Evolutionary conservation across 2,888 invertebrate genomes (phyloP), one percentile per base, ranked within the genome.

Genomic region (Cyclophora punctaria): DNA sequence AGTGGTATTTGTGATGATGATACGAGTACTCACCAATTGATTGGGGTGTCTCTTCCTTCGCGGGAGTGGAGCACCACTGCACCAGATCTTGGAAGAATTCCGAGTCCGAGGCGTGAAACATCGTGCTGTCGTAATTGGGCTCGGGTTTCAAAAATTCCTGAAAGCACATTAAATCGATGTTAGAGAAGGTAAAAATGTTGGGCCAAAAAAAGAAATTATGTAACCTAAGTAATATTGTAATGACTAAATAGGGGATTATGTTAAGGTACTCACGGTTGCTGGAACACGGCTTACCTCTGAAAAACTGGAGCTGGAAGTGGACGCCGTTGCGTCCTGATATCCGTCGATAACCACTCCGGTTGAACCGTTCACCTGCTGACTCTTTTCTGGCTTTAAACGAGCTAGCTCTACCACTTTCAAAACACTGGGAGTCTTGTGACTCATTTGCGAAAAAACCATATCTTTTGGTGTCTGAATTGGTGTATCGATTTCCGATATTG

Each of bases 1-100:
- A 20, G 20, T 20, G 20, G 20, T 20, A 20, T 20, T 20, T 5
- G 7, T 45, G 40, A 41, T 20, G 20, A 20, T 20, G 20, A 20
- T 20, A 20, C 20, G 20, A 43, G 52, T 57, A 48, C 79, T 80
- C 59, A 87, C 89, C 89, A 88, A 75, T 86, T 78, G 76, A 82
- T 80, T 76, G 87, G 81, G 71, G 76, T 77, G 68, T 78, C 80
- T 80, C 84, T 78, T 78, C 84, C 85, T 79, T 88, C 75, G 78
- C 83, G 80, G 80, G 87, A 74, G 75, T 80, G 73, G 79, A 87
- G 80, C 91, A 92, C 90, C 89, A 92, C 66, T 81, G 82, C 72
- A 86, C 90, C 80, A 93, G 89, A 85, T 93, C 93, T 89, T 92
- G 91, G 89, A 92, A 93, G 85, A 91, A 90, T 83, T 93, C 93